Evolutionary conservation across 2,888 invertebrate species (phyloP).

Genomic region (Tenthredo scrophulariae): DNA sequence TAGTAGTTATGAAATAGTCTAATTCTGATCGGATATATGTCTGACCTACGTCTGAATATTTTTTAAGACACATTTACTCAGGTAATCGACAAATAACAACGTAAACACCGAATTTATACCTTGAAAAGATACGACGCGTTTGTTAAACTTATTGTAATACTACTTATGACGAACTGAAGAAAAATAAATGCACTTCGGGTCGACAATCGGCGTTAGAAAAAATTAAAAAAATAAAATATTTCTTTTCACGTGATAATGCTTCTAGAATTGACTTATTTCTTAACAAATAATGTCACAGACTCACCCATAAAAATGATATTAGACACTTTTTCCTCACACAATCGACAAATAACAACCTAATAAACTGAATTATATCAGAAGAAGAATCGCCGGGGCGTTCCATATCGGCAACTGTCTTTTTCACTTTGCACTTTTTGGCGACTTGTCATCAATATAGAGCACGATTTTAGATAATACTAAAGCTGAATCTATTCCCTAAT

Average conservation of each 20-base stretch:
- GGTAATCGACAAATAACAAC: neutral
- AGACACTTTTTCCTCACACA: neutral
- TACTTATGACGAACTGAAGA: neutral
- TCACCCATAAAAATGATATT: neutral
- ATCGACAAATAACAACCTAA: neutral
- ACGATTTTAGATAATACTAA: neutral
- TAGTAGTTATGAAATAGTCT: neutral
- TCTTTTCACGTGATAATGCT: neutral
- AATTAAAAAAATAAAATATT: neutral
- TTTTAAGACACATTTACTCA: neutral
- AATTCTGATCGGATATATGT: neutral
- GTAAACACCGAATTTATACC: neutral
- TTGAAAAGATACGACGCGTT: neutral
- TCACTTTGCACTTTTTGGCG: neutral
- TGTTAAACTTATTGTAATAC: neutral
- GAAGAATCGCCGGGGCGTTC: neutral
- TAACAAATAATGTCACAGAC: neutral
- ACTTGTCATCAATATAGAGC: neutral
- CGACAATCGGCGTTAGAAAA: neutral
- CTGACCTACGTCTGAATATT: neutral
- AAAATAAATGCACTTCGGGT: neutral
- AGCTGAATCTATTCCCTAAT: neutral
- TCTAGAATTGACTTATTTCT: neutral
- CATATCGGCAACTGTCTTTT: neutral
- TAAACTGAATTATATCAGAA: neutral